phyloP scores from a whole-genome alignment of 1,140 invertebrate species.

The Solenopsis fugax region DNA sequence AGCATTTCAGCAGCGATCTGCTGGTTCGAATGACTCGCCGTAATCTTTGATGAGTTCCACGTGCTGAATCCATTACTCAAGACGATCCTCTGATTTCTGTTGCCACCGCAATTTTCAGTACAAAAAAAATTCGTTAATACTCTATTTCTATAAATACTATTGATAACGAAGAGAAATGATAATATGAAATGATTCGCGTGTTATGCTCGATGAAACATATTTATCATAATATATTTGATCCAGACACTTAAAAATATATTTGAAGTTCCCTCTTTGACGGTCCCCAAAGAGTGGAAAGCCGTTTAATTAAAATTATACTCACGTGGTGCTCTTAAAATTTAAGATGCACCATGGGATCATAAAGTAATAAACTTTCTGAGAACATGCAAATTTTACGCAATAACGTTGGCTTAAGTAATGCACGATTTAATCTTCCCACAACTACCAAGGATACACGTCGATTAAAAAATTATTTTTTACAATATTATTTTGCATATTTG shows the following conservation, averaged over 20 bases:
- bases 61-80: slow-evolving; percentile 50
- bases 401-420: slow-evolving; percentile 52
- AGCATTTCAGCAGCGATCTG: slow-evolving; percentile 48
- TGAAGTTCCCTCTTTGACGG: not conserved
- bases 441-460: slow-evolving; percentile 34
- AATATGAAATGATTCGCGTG: not conserved
- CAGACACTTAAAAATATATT: not conserved
- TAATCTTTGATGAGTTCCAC: slow-evolving; percentile 58
- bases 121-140: slow-evolving; percentile 2
- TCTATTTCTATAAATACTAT: not conserved
- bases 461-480: slow-evolving; percentile 55
- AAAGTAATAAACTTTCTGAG: slow-evolving; percentile 57
- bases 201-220: not conserved
- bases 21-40: slow-evolving; percentile 55
- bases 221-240: not conserved
- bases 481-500: not conserved
- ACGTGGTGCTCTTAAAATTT: slow-evolving; percentile 39
- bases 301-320: slow-evolving; percentile 54
- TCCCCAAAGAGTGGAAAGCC: not conserved
- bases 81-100: slow-evolving; percentile 30
- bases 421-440: slow-evolving; percentile 44
- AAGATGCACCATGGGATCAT: slow-evolving; percentile 40
- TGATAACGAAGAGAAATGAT: not conserved
- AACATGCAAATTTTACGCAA: slow-evolving; percentile 50
- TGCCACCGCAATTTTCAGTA: not conserved